These are phyloP conservation scores for Berghia stephanieae DNA, from an alignment of 1,140 invertebrate genomes.

Conservation along the genomic window DNA sequence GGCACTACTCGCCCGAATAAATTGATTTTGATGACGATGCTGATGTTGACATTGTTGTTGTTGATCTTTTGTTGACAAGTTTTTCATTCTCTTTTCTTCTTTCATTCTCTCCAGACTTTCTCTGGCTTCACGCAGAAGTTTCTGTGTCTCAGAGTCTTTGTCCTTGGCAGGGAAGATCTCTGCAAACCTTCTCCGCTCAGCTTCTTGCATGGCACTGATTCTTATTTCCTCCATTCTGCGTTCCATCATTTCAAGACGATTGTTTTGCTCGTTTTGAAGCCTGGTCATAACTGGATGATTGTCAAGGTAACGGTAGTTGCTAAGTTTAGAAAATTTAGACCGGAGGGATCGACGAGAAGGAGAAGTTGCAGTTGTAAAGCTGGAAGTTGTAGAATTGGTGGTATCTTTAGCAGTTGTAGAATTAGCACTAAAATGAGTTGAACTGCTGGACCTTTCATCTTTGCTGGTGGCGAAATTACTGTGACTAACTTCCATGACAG, in stretches of 20 bases:
- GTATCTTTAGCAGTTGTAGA: too few species aligned
- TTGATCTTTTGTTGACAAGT: constrained; percentile 20
- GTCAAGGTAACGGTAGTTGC: constrained; percentile 35
- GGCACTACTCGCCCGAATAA: background rate
- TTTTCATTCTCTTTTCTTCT: constrained; percentile 32
- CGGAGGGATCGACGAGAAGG: background rate
- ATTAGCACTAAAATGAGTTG: too few species aligned
- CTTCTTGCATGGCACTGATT: constrained; percentile 47
- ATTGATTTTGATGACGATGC: background rate
- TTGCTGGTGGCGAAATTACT: too few species aligned
- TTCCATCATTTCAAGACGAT: constrained; percentile 49
- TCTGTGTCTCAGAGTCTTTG: constrained; percentile 37
- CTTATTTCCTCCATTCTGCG: constrained; percentile 48
- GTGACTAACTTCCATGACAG: too few species aligned
- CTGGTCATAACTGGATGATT: constrained; percentile 48
- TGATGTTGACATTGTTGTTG: constrained; percentile 8
- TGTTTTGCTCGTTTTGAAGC: constrained; percentile 53
- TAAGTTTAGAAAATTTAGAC: constrained; percentile 25
- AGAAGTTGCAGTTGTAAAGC: too few species aligned
- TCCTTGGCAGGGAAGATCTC: constrained; percentile 49
- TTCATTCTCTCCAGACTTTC: constrained; percentile 40
- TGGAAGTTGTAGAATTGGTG: too few species aligned
- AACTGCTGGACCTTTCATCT: too few species aligned
- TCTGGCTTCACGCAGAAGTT: constrained; percentile 44
- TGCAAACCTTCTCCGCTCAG: constrained; percentile 50